Conservation (phyloP, 2,888 invertebrate genomes). For the Parnassius apollo region DNA sequence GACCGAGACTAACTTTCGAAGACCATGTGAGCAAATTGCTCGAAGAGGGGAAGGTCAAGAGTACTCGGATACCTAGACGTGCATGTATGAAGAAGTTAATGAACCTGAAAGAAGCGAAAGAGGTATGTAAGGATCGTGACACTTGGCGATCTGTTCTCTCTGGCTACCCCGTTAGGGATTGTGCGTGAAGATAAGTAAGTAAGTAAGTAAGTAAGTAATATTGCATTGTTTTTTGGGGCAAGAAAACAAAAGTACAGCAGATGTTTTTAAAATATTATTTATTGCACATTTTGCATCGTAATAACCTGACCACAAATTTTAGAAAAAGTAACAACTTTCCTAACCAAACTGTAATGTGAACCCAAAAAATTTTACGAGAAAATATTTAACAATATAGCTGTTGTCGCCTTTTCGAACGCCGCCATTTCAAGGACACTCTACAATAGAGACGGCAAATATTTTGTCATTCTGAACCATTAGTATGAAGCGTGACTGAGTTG, state of each 20-base stretch:
- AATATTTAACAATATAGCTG: constrained; percentile 7
- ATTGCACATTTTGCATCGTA: constrained; percentile 30
- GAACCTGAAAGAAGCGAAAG: no score
- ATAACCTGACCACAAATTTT: constrained; percentile 28
- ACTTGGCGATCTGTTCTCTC: no score
- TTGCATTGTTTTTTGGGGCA: not conserved
- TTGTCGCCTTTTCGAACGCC: constrained; percentile 17
- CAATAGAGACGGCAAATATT: constrained; percentile 42
- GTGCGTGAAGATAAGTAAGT: no score
- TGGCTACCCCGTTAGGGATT: no score
- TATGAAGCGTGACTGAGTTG: constrained; percentile 33
- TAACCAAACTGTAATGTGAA: constrained; percentile 15
- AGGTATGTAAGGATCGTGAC: no score
- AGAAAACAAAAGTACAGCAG: not conserved
- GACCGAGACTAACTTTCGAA: no score
- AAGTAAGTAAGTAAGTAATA: no score
- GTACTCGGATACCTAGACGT: no score
- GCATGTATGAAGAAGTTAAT: no score
- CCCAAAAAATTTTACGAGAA: constrained; percentile 10
- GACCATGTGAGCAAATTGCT: no score
- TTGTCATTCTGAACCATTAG: constrained; percentile 42
- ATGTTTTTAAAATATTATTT: constrained; percentile 21
- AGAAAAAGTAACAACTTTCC: constrained; percentile 26
- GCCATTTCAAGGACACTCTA: constrained; percentile 36
- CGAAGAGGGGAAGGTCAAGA: no score